Evolutionary conservation across 1,140 invertebrate species (phyloP).

Genomic region (Caenorhabditis inopinata): DNA sequence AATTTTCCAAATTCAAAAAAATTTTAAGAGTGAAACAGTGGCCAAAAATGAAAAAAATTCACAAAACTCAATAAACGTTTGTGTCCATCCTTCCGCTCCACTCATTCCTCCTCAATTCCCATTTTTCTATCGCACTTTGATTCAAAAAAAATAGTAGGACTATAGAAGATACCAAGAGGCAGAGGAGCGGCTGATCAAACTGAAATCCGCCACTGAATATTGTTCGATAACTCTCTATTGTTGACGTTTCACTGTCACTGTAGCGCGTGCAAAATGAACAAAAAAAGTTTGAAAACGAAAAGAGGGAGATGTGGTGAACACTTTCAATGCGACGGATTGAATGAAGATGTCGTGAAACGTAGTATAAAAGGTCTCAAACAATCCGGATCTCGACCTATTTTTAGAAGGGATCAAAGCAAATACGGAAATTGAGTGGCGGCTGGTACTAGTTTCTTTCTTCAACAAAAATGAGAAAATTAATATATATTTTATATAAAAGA

Average conservation of each 20-base stretch:
- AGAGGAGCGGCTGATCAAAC: not conserved
- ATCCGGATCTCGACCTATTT: conserved; percentile 25
- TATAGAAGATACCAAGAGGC: not conserved
- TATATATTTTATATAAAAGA: no score
- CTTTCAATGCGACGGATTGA: not conserved
- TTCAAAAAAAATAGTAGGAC: not conserved
- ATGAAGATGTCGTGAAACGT: not conserved
- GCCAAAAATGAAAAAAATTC: no score
- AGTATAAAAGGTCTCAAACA: not conserved
- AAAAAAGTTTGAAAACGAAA: not conserved
- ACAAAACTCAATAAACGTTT: no score
- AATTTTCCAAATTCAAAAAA: no score
- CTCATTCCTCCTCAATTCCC: not conserved
- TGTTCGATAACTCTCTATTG: conserved; percentile 1
- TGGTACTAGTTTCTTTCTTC: no score
- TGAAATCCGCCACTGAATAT: conserved; percentile 5
- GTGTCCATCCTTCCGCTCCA: no score
- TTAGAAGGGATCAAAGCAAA: not conserved
- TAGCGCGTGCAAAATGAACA: not conserved
- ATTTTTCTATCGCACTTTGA: not conserved
- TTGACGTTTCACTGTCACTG: conserved; percentile 12
- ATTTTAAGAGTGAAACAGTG: no score
- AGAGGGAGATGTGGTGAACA: not conserved
- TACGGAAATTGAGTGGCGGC: no score
- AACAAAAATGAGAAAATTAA: no score